Conservation (phyloP, 2,888 invertebrate species). For the Pardosa pseudoannulata region DNA sequence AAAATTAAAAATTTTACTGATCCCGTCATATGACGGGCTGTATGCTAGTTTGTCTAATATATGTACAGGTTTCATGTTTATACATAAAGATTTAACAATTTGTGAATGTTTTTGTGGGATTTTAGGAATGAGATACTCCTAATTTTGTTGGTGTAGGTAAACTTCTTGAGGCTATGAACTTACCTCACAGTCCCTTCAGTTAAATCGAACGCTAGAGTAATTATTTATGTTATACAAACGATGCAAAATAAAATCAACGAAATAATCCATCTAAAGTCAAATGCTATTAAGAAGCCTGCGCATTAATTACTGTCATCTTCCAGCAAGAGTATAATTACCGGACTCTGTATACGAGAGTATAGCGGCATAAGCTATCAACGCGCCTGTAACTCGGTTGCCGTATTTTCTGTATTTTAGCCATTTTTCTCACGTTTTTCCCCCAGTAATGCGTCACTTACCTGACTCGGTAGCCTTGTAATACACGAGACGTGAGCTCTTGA, state of each 20-base stretch:
- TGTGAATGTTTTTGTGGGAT: too few species aligned
- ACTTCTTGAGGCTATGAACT: too few species aligned
- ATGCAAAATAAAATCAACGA: neutral
- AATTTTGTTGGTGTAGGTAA: too few species aligned
- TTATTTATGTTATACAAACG: too few species aligned
- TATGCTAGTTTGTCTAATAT: too few species aligned
- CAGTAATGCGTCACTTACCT: conserved; percentile 17
- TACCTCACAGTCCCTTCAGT: too few species aligned
- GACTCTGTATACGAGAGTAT: neutral
- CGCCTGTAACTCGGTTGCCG: neutral
- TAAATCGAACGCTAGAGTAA: too few species aligned
- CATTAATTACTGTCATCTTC: conserved; percentile 44
- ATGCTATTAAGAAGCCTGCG: conserved; percentile 15
- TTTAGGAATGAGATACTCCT: too few species aligned
- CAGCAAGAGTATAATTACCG: conserved; percentile 40
- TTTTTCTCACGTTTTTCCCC: conserved; percentile 48
- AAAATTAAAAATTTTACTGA: too few species aligned
- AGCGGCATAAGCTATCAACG: conserved; percentile 17
- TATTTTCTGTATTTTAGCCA: conserved; percentile 22
- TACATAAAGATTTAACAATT: too few species aligned
- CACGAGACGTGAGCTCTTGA: conserved; percentile 22
- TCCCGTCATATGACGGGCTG: too few species aligned
- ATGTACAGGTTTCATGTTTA: too few species aligned
- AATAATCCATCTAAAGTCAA: neutral
- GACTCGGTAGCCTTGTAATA: neutral